Evolutionary conservation across 2,888 invertebrate species (phyloP).

Genomic region (Brenthis hecate): DNA sequence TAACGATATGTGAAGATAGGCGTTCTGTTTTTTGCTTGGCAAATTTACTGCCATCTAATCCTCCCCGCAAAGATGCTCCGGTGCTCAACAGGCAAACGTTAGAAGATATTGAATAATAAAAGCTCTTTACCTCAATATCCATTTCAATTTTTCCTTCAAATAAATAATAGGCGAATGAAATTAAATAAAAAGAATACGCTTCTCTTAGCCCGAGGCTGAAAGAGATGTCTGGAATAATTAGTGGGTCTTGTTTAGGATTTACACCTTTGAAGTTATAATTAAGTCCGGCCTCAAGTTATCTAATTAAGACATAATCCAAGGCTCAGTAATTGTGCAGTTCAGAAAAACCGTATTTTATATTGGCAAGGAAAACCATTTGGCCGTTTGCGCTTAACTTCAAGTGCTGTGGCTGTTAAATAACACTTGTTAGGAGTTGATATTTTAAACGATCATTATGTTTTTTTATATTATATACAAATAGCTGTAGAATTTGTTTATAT

Average conservation of each 20-base stretch:
- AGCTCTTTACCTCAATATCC: neutral
- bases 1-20: too few species aligned
- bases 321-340: constrained; percentile 3
- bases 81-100: too few species aligned
- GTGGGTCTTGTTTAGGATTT: constrained; percentile 24
- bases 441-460: neutral
- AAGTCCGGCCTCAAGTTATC: constrained; percentile 26
- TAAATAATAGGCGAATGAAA: constrained; percentile 26
- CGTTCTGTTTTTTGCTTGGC: too few species aligned
- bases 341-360: constrained; percentile 6
- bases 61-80: too few species aligned
- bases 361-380: constrained; percentile 1
- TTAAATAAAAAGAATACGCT: constrained; percentile 22
- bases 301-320: constrained; percentile 23
- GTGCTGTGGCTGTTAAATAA: constrained; percentile 2
- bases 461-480: too few species aligned
- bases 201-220: constrained; percentile 18
- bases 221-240: constrained; percentile 28
- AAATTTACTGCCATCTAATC: too few species aligned
- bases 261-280: constrained; percentile 34
- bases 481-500: too few species aligned
- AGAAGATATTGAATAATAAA: too few species aligned
- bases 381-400: neutral
- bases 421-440: constrained; percentile 6
- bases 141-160: constrained; percentile 13